phyloP scores from a whole-genome alignment of 35 echinoderm and acorn worm genomes.

The Eucidaris tribuloides region DNA sequence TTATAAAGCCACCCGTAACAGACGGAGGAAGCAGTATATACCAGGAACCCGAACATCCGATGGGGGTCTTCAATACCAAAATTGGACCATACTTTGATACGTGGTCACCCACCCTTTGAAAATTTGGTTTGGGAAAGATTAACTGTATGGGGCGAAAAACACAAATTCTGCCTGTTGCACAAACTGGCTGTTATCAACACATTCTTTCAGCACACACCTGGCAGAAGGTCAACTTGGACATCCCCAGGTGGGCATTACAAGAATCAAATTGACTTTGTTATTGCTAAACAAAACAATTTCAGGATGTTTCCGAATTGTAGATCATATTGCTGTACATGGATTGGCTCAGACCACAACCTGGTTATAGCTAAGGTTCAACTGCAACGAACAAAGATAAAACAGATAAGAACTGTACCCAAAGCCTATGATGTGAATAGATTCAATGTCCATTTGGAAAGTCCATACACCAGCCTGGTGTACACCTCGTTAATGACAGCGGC shows the following conservation, averaged over 20 bases:
- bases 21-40: neutral
- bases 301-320: neutral
- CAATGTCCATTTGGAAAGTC: too few relatives aligned
- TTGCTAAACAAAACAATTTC: neutral
- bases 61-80: too few relatives aligned
- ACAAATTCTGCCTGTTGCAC: conserved; percentile 18
- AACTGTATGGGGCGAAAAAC: conserved; percentile 14
- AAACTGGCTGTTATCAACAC: conserved; percentile 19
- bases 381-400: neutral
- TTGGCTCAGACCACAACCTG: conserved; percentile 21
- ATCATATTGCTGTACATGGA: conserved; percentile 20
- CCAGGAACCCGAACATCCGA: neutral
- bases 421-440: neutral
- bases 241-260: conserved; percentile 9
- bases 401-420: neutral
- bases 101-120: neutral
- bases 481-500: too few relatives aligned
- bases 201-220: conserved; percentile 14
- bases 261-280: conserved; percentile 20
- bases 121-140: neutral
- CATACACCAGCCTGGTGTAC: too few relatives aligned
- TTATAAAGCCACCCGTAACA: neutral
- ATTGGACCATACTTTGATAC: too few relatives aligned
- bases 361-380: neutral
- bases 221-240: conserved; percentile 17